phyloP scores from a whole-genome alignment of 2,888 invertebrate species.

The Exephanes ischioxanthus region DNA sequence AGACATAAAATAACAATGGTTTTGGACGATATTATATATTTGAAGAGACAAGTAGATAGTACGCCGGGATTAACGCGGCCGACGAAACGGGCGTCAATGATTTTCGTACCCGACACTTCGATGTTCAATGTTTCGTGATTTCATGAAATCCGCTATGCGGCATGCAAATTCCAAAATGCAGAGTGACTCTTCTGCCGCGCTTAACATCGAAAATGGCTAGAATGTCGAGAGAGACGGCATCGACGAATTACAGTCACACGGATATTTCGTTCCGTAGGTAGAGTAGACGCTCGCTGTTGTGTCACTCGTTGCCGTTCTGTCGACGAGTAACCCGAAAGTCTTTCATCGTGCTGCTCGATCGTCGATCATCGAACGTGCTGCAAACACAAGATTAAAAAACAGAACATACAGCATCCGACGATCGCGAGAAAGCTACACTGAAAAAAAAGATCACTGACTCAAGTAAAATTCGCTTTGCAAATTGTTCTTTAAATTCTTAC shows the following conservation, averaged over 20 bases:
- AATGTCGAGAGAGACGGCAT: neutral
- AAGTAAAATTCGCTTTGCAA: neutral
- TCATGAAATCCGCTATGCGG: neutral
- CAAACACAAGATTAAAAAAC: neutral
- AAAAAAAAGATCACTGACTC: too few relatives aligned
- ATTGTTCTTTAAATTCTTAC: neutral
- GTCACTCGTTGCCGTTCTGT: conserved; percentile 13
- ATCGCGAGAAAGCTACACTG: too few relatives aligned
- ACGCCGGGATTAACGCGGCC: neutral
- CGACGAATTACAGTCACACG: conserved; percentile 9
- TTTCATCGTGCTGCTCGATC: conserved; percentile 27
- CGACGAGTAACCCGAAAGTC: conserved; percentile 29
- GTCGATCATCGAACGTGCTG: conserved; percentile 1
- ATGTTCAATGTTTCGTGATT: neutral
- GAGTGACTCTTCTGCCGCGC: neutral
- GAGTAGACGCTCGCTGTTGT: neutral
- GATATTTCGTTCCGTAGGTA: conserved; percentile 19
- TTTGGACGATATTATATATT: too few relatives aligned
- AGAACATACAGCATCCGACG: neutral
- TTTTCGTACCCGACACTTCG: neutral
- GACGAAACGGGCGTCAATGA: neutral
- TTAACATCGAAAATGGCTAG: neutral
- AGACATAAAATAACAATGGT: too few relatives aligned
- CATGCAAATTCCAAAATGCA: neutral
- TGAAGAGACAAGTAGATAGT: too few relatives aligned